phyloP scores from a whole-genome alignment of 2,797 vertebrate species.

The Anolis apletophallus region DNA sequence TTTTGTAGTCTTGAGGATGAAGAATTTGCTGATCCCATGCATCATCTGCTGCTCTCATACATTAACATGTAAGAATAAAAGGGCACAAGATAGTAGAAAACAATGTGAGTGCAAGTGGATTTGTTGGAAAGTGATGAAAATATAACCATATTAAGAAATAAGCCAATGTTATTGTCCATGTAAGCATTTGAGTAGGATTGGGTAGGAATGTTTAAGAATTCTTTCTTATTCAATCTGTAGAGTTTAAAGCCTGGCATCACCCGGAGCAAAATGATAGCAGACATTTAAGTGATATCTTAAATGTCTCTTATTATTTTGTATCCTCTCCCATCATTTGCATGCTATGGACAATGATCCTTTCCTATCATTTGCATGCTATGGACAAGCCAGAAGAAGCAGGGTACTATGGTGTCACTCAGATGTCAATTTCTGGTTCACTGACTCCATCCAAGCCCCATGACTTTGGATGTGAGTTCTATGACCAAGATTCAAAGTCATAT shows the following conservation, averaged over 20 bases:
- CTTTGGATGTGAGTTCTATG: too few relatives aligned
- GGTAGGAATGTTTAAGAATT: background rate
- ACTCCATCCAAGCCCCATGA: too few relatives aligned
- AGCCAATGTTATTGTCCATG: background rate
- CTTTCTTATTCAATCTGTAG: background rate
- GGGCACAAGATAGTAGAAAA: background rate
- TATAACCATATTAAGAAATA: background rate
- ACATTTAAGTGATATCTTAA: too few relatives aligned
- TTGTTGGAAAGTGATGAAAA: background rate
- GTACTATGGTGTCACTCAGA: background rate
- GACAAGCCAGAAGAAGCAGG: background rate
- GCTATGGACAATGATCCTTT: background rate
- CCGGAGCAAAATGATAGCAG: background rate
- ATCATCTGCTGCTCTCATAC: background rate
- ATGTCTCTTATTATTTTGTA: background rate
- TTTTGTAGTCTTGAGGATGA: background rate
- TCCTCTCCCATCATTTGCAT: background rate
- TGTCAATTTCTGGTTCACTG: background rate
- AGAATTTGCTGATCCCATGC: background rate
- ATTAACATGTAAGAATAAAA: background rate
- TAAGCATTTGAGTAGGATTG: background rate
- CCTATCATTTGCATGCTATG: background rate
- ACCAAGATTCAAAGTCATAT: too few relatives aligned
- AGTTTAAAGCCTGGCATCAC: background rate
- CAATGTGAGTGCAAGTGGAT: background rate